Conservation (phyloP, 2,113 vertebrate species). For the Ochotona princeps region DNA sequence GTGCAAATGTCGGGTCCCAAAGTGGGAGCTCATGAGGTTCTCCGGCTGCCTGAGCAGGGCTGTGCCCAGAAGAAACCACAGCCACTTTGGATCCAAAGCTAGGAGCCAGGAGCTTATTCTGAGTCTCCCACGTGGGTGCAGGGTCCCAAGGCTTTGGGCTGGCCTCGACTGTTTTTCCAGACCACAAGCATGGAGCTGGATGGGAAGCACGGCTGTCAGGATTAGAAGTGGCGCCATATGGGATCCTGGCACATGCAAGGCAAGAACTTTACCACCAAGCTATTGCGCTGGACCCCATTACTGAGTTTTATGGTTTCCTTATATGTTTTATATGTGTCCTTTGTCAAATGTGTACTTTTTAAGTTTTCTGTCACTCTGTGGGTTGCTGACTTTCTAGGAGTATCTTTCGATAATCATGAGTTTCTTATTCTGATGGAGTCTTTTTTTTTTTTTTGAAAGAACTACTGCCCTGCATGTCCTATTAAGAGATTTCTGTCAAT, state of each 20-base stretch:
- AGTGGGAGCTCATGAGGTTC: not conserved
- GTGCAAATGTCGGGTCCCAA: conserved; percentile 21
- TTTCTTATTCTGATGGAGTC: conserved; percentile 37
- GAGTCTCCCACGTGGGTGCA: no score
- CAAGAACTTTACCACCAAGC: no score
- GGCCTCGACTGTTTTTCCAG: no score
- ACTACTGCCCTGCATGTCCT: not conserved
- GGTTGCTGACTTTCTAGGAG: conserved; percentile 16
- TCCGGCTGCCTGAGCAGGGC: not conserved
- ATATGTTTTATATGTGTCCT: conserved; percentile 12
- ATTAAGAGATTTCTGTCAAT: not conserved
- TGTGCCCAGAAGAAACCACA: not conserved
- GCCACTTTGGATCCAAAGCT: not conserved
- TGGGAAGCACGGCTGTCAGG: no score
- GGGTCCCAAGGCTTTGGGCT: no score
- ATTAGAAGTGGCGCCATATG: no score
- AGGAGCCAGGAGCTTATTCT: no score
- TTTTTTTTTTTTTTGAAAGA: not conserved
- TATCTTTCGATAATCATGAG: conserved; percentile 19
- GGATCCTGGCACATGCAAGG: no score
- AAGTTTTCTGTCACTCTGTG: conserved; percentile 22
- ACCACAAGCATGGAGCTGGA: no score
- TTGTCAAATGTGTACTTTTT: not conserved
- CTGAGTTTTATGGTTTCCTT: not conserved
- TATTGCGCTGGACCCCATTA: not conserved